phyloP scores from a whole-genome alignment of 2,888 invertebrate genomes.

The Campoplex capitator region DNA sequence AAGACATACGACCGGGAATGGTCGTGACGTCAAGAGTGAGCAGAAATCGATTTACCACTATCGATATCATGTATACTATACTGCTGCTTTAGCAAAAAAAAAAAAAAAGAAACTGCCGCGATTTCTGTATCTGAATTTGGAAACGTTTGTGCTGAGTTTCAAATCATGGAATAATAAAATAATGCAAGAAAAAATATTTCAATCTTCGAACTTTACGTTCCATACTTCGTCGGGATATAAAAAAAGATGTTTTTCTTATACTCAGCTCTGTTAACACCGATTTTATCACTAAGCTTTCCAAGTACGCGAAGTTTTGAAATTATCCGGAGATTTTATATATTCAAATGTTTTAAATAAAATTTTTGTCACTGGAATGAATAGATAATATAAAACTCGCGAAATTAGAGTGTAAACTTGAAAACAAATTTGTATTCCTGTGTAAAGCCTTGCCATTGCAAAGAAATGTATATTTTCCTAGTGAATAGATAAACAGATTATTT shows the following conservation, averaged over 20 bases:
- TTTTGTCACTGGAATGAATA: not conserved
- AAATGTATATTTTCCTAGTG: not conserved
- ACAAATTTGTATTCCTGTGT: not conserved
- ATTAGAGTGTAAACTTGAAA: not conserved
- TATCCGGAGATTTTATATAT: not conserved
- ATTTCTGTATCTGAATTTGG: constrained; percentile 29
- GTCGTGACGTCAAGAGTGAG: constrained; percentile 64
- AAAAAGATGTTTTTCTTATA: not conserved
- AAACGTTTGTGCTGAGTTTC: not conserved
- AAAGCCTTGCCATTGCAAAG: not conserved
- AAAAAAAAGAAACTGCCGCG: not conserved
- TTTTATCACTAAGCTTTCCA: not conserved
- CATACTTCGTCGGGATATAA: not conserved
- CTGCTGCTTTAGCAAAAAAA: not conserved
- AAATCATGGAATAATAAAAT: not conserved
- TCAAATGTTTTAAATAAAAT: not conserved
- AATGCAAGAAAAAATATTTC: not conserved
- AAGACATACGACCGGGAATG: constrained; percentile 62
- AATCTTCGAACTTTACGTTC: not conserved
- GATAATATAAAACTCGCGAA: not conserved
- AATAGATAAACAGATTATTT: not conserved
- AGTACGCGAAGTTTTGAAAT: not conserved
- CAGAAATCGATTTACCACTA: constrained; percentile 49
- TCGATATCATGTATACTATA: constrained; percentile 1
- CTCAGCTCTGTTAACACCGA: not conserved